A percentile compares a stretch with the other conserved stretches of the same genome.
These are phyloP conservation scores for Stegastes partitus DNA, from an alignment of 2,113 vertebrate species.

Conservation along the genomic window DNA sequence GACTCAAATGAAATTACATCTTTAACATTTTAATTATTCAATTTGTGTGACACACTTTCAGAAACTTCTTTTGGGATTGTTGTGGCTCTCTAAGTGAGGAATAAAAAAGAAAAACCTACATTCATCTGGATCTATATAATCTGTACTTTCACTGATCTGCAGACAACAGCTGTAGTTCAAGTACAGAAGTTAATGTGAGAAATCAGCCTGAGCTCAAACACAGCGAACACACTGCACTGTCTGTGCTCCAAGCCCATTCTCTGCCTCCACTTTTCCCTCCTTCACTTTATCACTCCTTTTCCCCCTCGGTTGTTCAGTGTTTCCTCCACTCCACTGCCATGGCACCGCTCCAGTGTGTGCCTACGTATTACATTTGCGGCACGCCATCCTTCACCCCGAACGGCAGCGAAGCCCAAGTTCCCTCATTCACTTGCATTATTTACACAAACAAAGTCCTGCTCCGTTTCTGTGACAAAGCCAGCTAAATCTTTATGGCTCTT, in stretches of 20 bases:
- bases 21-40: too few species aligned
- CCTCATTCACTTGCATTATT: constrained; percentile 92
- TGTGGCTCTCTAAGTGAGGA: too few species aligned
- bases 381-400: constrained; percentile 85
- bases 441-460: constrained; percentile 99
- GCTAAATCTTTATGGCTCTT: constrained; percentile 92
- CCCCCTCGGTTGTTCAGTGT: not conserved
- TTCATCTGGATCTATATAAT: too few species aligned
- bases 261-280: constrained; percentile 25
- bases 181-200: not conserved
- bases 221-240: constrained; percentile 17
- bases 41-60: too few species aligned
- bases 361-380: constrained; percentile 57
- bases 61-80: too few species aligned
- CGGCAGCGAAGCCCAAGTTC: constrained; percentile 86
- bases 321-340: constrained; percentile 79
- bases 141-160: too few species aligned
- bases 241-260: constrained; percentile 15
- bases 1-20: too few species aligned
- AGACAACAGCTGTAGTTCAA: not conserved
- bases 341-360: constrained; percentile 77
- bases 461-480: constrained; percentile 98
- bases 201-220: not conserved
- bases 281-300: constrained; percentile 2
- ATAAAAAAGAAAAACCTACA: too few species aligned